Evolutionary conservation across 1,140 invertebrate genomes (phyloP).

Genomic region (Saccostrea echinata): DNA sequence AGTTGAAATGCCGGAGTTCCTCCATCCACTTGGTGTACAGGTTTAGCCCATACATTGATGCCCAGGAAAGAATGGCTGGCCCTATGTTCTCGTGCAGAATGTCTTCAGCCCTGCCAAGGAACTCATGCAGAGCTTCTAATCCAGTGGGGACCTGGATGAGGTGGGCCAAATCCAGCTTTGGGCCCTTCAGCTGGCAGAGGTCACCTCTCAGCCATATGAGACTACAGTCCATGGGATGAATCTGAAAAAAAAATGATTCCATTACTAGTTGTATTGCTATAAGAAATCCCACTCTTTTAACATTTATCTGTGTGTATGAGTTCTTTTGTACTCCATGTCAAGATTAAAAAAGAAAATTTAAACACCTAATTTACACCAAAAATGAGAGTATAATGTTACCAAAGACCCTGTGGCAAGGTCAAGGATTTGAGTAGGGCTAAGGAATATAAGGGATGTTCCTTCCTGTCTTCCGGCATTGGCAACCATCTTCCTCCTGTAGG

Average conservation of each 20-base stretch:
- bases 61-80: slow-evolving; percentile 28
- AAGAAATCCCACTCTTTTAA: too few species aligned
- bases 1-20: not conserved
- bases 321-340: too few species aligned
- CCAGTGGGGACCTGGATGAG: not conserved
- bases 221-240: slow-evolving; percentile 18
- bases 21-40: not conserved
- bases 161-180: not conserved
- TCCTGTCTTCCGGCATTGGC: not conserved
- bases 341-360: too few species aligned
- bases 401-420: not conserved
- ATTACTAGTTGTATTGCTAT: too few species aligned
- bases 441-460: too few species aligned
- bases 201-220: not conserved
- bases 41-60: not conserved
- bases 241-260: slow-evolving; percentile 18
- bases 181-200: not conserved
- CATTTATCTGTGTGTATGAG: too few species aligned
- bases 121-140: not conserved
- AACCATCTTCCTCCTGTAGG: slow-evolving; percentile 6
- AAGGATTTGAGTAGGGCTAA: not conserved
- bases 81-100: slow-evolving; percentile 2
- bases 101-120: not conserved
- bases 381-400: too few species aligned
- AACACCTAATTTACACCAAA: too few species aligned